phyloP scores from a whole-genome alignment of 30 jellyfish, hydroid and myxozoan species.

The Aurelia aurita region DNA sequence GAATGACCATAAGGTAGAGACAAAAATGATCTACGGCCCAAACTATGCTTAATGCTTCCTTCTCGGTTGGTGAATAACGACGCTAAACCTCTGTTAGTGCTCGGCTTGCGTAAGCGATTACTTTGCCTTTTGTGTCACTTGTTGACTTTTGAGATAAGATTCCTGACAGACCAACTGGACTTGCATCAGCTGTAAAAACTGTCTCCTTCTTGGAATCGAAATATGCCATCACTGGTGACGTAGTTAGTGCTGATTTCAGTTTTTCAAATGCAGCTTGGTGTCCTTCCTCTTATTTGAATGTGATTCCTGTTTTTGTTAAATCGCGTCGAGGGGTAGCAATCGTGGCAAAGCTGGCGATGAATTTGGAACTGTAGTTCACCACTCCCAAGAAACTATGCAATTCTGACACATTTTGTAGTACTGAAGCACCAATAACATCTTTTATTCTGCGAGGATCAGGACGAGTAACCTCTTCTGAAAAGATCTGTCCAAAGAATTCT shows the following conservation, averaged over 20 bases:
- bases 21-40: conserved; percentile 46
- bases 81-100: too few relatives aligned
- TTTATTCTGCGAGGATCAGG: conserved; percentile 28
- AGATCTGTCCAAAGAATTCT: conserved; percentile 24
- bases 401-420: conserved; percentile 4
- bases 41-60: conserved; percentile 49
- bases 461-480: conserved; percentile 23
- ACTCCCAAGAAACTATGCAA: conserved; percentile 18
- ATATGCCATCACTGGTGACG: neutral
- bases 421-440: conserved; percentile 8
- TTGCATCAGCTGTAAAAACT: too few relatives aligned
- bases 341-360: conserved; percentile 57
- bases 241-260: conserved; percentile 4
- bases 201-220: conserved; percentile 18
- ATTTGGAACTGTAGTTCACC: conserved; percentile 46
- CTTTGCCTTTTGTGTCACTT: too few relatives aligned
- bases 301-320: conserved; percentile 17
- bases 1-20: conserved; percentile 42
- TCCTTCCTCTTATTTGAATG: conserved; percentile 2
- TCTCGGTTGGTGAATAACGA: conserved; percentile 48
- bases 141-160: too few relatives aligned
- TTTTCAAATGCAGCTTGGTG: conserved; percentile 46
- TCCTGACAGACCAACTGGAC: too few relatives aligned
- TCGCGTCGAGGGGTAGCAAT: conserved; percentile 42
- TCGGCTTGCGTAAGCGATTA: too few relatives aligned